A percentile compares a stretch with the other conserved stretches of the same genome.
phyloP scores from a whole-genome alignment of 1,140 invertebrate species.

The Helicoverpa zea region DNA sequence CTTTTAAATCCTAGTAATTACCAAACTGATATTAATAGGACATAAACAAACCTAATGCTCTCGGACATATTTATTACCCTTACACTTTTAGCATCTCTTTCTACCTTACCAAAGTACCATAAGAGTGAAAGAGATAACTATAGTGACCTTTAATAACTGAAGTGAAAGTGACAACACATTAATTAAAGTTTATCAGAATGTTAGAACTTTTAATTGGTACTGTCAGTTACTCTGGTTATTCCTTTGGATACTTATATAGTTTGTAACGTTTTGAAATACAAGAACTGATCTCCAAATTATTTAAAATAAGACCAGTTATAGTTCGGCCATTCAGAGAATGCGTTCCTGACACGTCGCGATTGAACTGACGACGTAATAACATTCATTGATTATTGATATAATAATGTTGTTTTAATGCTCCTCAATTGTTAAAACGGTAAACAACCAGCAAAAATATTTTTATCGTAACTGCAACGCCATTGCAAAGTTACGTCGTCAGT shows the following conservation, averaged over 20 bases:
- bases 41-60: conserved; percentile 19
- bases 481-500: too few relatives aligned
- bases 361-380: too few relatives aligned
- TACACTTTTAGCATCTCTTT: not conserved
- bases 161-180: conserved; percentile 43
- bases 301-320: too few relatives aligned
- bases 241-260: not conserved
- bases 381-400: too few relatives aligned
- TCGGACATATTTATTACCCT: conserved; percentile 28
- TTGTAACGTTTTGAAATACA: not conserved
- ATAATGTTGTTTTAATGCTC: too few relatives aligned
- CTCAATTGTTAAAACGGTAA: too few relatives aligned
- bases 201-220: conserved; percentile 47
- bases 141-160: conserved; percentile 24
- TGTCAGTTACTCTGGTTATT: conserved; percentile 33
- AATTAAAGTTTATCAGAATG: conserved; percentile 47
- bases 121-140: not conserved
- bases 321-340: too few relatives aligned
- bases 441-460: too few relatives aligned
- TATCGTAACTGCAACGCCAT: too few relatives aligned
- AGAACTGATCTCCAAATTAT: too few relatives aligned
- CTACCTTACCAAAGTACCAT: not conserved
- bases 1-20: not conserved
- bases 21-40: conserved; percentile 16
- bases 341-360: too few relatives aligned